Evolutionary conservation across 2,113 vertebrate species (phyloP), one percentile per base, ranked within the genome.

Genomic region (Theristicus caerulescens): DNA sequence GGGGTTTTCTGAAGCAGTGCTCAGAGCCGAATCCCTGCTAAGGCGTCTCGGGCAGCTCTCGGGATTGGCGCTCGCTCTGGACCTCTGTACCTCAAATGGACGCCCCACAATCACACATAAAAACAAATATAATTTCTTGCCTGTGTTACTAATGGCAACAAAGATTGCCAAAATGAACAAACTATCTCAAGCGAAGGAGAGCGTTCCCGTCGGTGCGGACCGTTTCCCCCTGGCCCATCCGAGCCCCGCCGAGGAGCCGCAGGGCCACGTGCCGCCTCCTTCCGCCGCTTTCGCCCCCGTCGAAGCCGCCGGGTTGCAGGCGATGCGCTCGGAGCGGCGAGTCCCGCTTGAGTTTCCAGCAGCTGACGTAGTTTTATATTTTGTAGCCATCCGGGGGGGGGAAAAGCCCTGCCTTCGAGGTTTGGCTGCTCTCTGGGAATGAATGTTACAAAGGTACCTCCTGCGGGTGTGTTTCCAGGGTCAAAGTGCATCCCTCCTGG

Each of bases 401-500:
- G 10, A 44, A 49, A 76, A 65, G 47, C n/a, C 42, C 38, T 47
- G 80, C 69, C 49, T 82, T 74, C 19, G 24, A 72, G 83, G 86
- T 80, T 91, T 82, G 6, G 13, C 57, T 32, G 69, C 77, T 92
- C 24, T 64, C 71, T 62, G 88, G 90, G 90, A 69, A 78, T 10
- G 36, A 89, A 26, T 40, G 77, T 96, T 86, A 82, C 95, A 93
- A 86, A 92, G 95, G 91, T 91, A n/a, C 61, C 70, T 90, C 40
- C 44, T 0, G 36, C 14, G 29, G 88, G 86, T 87, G 91, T 87
- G 91, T 97, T 97, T 95, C 86, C 91, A 95, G 96, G 96, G 97
- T 97, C 96, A 96, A 95, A 97, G 96, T 97, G 97, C 96, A 15
- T 72, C 61, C 46, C 54, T 94, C 44, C 71, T 2, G 3, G 94